These are phyloP conservation scores for Salminus brasiliensis DNA, from an alignment of 2,113 vertebrate genomes.

Conservation along the genomic window DNA sequence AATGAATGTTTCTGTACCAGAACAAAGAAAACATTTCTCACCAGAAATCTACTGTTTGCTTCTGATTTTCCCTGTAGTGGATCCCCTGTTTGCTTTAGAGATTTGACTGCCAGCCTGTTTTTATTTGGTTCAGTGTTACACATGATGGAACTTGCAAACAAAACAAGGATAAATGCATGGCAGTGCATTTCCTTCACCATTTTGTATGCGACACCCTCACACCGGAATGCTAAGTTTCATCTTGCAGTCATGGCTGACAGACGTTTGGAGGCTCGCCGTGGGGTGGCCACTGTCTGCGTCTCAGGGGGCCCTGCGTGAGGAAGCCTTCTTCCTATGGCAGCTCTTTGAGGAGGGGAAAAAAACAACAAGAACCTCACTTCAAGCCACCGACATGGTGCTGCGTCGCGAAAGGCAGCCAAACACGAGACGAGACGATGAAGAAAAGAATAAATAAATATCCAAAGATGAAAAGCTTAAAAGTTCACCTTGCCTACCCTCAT, in stretches of 20 bases:
- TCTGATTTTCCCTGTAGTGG: no score
- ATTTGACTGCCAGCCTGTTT: not conserved
- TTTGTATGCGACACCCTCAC: not conserved
- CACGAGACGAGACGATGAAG: slow-evolving; percentile 15
- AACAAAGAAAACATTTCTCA: no score
- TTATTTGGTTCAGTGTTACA: not conserved
- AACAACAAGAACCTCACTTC: no score
- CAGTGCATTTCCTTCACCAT: not conserved
- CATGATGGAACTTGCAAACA: not conserved
- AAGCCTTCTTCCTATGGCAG: not conserved
- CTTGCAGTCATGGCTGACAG: not conserved
- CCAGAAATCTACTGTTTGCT: no score
- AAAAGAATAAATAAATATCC: not conserved
- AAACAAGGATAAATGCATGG: no score
- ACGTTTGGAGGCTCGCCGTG: slow-evolving; percentile 2
- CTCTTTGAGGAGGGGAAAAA: slow-evolving; percentile 20
- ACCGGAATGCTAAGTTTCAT: not conserved
- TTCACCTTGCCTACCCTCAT: slow-evolving; percentile 30
- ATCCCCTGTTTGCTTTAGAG: no score
- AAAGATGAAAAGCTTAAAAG: slow-evolving; percentile 11
- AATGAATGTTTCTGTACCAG: no score
- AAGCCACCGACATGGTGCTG: not conserved
- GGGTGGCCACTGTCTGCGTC: not conserved
- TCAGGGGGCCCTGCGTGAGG: slow-evolving; percentile 8
- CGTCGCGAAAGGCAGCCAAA: slow-evolving; percentile 14